Evolutionary conservation across 1,140 invertebrate species (phyloP).

Genomic region (Bombus affinis): DNA sequence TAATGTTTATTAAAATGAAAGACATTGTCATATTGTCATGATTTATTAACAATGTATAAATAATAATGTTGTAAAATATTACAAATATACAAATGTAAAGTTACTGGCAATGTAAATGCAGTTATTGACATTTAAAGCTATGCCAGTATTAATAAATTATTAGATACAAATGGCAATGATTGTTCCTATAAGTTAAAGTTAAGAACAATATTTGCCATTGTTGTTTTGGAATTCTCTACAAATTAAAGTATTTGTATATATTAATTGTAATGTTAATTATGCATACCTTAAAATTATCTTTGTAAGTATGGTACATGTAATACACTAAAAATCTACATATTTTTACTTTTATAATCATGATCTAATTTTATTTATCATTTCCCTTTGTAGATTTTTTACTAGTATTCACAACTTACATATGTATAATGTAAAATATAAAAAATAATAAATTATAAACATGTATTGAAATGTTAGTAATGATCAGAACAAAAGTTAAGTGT

Average conservation of each 20-base stretch:
- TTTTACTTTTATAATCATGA: constrained; percentile 73
- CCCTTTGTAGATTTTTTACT: constrained; percentile 5
- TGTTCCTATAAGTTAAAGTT: constrained; percentile 30
- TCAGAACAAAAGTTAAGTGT: background rate
- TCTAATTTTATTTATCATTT: constrained; percentile 63
- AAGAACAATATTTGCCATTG: constrained; percentile 30
- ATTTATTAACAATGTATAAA: constrained; percentile 43
- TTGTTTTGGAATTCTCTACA: constrained; percentile 31
- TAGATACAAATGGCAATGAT: constrained; percentile 38
- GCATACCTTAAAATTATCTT: constrained; percentile 50
- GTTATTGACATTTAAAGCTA: constrained; percentile 29
- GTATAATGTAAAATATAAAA: background rate
- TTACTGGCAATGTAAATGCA: constrained; percentile 25
- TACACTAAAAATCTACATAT: constrained; percentile 72
- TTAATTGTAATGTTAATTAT: constrained; percentile 55
- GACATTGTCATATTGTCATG: constrained; percentile 34
- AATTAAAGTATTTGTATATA: constrained; percentile 62
- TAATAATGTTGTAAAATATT: constrained; percentile 47
- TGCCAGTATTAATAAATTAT: constrained; percentile 55
- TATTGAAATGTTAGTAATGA: background rate
- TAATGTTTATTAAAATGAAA: constrained; percentile 22
- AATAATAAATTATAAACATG: background rate
- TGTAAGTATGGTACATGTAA: constrained; percentile 71
- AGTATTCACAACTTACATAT: background rate
- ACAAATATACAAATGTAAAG: constrained; percentile 61